Evolutionary conservation across 1,140 invertebrate species (phyloP), one percentile per base, ranked within the genome.

Genomic region (Glossosoma conforme): DNA sequence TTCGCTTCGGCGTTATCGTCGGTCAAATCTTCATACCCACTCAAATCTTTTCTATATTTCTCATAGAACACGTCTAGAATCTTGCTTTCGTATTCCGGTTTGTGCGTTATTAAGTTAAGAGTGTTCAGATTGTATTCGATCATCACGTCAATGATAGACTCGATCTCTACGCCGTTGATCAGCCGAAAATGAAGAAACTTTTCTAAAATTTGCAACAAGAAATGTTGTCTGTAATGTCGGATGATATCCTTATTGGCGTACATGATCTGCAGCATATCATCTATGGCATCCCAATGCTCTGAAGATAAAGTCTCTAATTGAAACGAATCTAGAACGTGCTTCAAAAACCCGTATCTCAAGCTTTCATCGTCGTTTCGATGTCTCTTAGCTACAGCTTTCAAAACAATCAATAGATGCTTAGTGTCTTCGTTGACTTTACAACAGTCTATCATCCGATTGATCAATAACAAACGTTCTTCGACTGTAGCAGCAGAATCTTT

Each of bases 231-330:
- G 9, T 42, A 44, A 33, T 56, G 2, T 4, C 52, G 42, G 15
- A 38, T n/a, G 9, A 56, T 52, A 10, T 56, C 54, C 2, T 48
- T 45, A 14, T 46, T 52, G 20, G 38, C 41, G 17, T 37, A 47
- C 49, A 56, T 56, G 14, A 57, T 25, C 11, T 49, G 38, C 2
- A 57, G n/a, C 46, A 57, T 53, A 30, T 57, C 55, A 14, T 57
- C 22, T 3, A 53, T 53, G 8, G 50, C 35, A 0, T 35, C 46
- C 55, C 55, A 57, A 38, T 57, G 55, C 14, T 57, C 50, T 0
- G 45, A 15, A 1, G 55, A 50, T 5, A 57, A 33, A 30, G 10
- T 28, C 19, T 52, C 25, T 8, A 57, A 15, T 19, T 20, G 13
- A 28, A 57, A 53, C 2, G 24, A 38, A 13, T 21, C n/a, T 20